These are phyloP conservation scores for Leucania comma DNA, from an alignment of 2,888 invertebrate genomes.

Conservation along the genomic window DNA sequence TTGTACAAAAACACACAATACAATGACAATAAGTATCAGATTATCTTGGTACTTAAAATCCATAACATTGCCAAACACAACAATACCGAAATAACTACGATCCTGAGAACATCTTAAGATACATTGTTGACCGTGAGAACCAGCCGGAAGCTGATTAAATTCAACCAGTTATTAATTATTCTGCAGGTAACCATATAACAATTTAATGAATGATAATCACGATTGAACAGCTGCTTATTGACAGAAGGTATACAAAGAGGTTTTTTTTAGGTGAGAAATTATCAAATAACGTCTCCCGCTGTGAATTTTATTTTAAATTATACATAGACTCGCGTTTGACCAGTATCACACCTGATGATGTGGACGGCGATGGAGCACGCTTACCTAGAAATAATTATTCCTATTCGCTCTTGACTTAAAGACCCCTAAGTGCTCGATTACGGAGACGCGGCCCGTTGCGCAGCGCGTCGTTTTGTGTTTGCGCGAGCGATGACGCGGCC, in stretches of 20 bases:
- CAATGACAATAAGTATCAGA: neutral
- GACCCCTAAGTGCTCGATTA: too few relatives aligned
- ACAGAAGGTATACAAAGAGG: neutral
- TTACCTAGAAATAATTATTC: too few relatives aligned
- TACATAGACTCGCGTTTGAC: too few relatives aligned
- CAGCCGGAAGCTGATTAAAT: constrained; percentile 16
- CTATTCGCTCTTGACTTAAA: too few relatives aligned
- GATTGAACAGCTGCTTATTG: constrained; percentile 38
- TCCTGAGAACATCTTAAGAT: constrained; percentile 24
- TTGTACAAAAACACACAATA: neutral
- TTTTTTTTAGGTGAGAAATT: too few relatives aligned
- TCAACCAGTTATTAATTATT: constrained; percentile 2
- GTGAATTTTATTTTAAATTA: too few relatives aligned
- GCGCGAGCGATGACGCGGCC: too few relatives aligned
- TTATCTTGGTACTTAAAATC: neutral
- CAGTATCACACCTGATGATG: too few relatives aligned
- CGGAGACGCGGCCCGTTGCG: too few relatives aligned
- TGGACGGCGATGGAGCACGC: too few relatives aligned
- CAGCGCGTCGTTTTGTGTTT: too few relatives aligned
- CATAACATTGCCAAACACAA: neutral
- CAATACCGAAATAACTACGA: constrained; percentile 11
- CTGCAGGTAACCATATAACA: neutral
- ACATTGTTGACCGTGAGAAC: constrained; percentile 50
- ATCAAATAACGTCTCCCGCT: too few relatives aligned
- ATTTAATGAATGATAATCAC: neutral